phyloP scores from a whole-genome alignment of 2,888 invertebrate genomes.

The Lumbricus terrestris region DNA sequence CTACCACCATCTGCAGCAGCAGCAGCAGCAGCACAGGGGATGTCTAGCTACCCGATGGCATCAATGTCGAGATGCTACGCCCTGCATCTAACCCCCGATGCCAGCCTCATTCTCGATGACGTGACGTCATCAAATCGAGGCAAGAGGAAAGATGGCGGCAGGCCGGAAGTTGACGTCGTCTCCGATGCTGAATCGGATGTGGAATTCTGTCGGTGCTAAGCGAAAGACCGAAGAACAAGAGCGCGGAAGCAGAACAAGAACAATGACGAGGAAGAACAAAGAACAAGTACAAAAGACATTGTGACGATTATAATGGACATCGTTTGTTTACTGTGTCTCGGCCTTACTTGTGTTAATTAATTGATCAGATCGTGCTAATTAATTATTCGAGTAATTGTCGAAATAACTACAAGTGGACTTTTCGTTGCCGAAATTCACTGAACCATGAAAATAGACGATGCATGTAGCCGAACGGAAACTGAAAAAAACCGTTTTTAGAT shows the following conservation, averaged over 20 bases:
- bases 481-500: no score
- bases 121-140: background rate
- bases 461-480: background rate
- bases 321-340: background rate
- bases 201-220: slow-evolving; percentile 10
- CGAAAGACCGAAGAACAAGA: background rate
- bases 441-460: background rate
- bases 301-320: background rate
- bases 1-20: background rate
- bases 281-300: background rate
- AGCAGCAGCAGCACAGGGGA: background rate
- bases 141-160: background rate
- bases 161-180: background rate
- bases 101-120: slow-evolving; percentile 7
- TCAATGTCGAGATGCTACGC: background rate
- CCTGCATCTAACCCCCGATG: background rate
- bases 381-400: background rate
- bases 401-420: no score
- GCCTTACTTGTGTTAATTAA: background rate
- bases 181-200: background rate
- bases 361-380: background rate
- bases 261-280: background rate
- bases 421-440: background rate
- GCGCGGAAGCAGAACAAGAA: background rate
- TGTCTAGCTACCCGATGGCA: background rate